Evolutionary conservation across 2,888 invertebrate species (phyloP), one percentile per base, ranked within the genome.

Genomic region (Callyntrura guangdongensis): DNA sequence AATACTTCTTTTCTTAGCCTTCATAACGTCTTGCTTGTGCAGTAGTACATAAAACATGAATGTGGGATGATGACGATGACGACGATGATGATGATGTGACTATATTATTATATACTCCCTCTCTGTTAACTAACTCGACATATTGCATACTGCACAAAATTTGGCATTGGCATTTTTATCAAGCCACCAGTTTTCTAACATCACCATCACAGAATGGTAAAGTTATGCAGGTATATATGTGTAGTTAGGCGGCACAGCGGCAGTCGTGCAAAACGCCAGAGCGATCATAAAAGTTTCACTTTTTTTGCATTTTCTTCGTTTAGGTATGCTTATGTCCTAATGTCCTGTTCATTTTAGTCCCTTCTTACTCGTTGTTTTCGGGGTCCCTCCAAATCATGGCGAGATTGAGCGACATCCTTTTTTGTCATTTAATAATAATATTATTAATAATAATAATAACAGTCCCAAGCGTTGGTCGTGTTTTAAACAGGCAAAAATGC

Each of bases 91-190:
- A 14, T 14, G 53, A 53, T 14, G 14, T 53, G 53, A 53, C 14
- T 53, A 53, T 53, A 14, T 53, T 53, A 53, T 53, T 17, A 59
- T 59, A 1, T 59, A 53, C 17, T 59, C 14, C 59, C 59, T 59
- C 14, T 59, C 59, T 36, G 17, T 59, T 59, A 56, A 59, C 14
- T 59, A 56, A 3, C 14, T 11, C 9, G 14, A 59, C 3, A 59
- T 12, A 9, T 22, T 64, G n/a, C 25, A 67, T 67, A 67, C 14
- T n/a, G 67, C 27, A 27, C n/a, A 14, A 36, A 9, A 64, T 14
- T 47, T 74, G 72, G 47, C 72, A 74, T 74, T 74, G 72, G 72
- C 72, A 74, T 74, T 74, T 47, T 53, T 53, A 11, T 6, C 14
- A n/a, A n/a, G n/a, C n/a, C n/a, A n/a, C n/a, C n/a, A n/a, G 11